Evolutionary conservation across 2,113 vertebrate genomes (phyloP).

Genomic region (Glareola pratincola): DNA sequence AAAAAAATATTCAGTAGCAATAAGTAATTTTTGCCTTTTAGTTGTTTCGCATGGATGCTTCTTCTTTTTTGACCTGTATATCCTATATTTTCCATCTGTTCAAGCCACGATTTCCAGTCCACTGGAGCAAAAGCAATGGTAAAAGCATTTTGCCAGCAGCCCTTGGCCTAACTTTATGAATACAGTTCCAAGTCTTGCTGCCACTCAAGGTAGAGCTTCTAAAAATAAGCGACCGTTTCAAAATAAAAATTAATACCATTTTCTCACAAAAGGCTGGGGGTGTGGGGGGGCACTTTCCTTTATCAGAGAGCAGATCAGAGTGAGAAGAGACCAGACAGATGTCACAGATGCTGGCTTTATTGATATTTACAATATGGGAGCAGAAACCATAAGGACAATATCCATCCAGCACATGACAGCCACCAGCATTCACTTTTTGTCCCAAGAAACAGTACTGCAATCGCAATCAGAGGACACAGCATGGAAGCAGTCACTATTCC

Average conservation of each 20-base stretch:
- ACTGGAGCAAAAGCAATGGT: slow-evolving; percentile 69
- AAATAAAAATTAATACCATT: not conserved
- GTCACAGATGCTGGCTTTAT: not conserved
- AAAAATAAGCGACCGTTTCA: not conserved
- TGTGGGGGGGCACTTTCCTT: not conserved
- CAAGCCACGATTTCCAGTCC: slow-evolving; percentile 59
- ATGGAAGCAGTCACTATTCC: not conserved
- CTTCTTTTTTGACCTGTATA: slow-evolving; percentile 10
- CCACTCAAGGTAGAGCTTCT: not conserved
- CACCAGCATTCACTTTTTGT: not conserved
- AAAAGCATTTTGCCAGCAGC: slow-evolving; percentile 52
- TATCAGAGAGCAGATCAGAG: not conserved
- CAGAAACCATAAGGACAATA: not conserved
- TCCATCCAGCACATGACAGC: not conserved
- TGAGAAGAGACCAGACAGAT: not conserved
- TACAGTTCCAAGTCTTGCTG: not conserved
- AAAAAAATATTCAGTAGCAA: not conserved
- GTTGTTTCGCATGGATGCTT: not conserved
- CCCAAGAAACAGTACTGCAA: not conserved
- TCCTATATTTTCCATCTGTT: slow-evolving; percentile 70
- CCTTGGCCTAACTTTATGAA: slow-evolving; percentile 19
- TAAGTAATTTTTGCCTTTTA: not conserved
- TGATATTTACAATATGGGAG: not conserved
- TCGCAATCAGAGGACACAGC: not conserved
- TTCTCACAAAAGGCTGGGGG: not conserved